phyloP scores from a whole-genome alignment of 2,797 vertebrate species.

The Sternotherus odoratus region DNA sequence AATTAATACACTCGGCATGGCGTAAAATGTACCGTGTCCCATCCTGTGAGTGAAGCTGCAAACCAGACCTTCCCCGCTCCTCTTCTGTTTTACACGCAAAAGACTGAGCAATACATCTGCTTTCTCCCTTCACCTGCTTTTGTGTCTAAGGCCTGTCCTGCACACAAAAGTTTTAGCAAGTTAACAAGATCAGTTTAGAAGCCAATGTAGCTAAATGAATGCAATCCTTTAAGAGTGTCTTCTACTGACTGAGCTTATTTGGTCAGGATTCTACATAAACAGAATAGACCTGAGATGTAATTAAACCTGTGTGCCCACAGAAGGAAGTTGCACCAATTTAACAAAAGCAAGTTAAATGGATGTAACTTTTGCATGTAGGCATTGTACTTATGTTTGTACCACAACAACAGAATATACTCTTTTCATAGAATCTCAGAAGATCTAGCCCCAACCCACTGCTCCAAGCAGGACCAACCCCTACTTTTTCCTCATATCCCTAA shows the following conservation, averaged over 20 bases:
- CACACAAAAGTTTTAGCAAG: background rate
- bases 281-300: background rate
- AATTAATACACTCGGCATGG: constrained; percentile 62
- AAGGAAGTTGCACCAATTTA: background rate
- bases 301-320: background rate
- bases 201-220: background rate
- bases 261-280: background rate
- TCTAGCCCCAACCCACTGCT: too few relatives aligned
- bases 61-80: background rate
- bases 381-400: background rate
- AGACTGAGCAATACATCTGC: background rate
- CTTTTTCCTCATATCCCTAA: too few relatives aligned
- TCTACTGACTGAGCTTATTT: background rate
- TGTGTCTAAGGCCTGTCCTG: background rate
- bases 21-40: constrained; percentile 31
- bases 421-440: too few relatives aligned
- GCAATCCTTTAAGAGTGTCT: background rate
- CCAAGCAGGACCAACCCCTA: too few relatives aligned
- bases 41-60: background rate
- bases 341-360: background rate
- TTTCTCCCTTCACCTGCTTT: background rate
- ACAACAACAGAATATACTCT: background rate
- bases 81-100: constrained; percentile 1
- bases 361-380: background rate
- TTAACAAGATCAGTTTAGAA: background rate